These are phyloP conservation scores for Gallinago solitaria DNA, from an alignment of 2,797 vertebrate species.

Conservation along the genomic window DNA sequence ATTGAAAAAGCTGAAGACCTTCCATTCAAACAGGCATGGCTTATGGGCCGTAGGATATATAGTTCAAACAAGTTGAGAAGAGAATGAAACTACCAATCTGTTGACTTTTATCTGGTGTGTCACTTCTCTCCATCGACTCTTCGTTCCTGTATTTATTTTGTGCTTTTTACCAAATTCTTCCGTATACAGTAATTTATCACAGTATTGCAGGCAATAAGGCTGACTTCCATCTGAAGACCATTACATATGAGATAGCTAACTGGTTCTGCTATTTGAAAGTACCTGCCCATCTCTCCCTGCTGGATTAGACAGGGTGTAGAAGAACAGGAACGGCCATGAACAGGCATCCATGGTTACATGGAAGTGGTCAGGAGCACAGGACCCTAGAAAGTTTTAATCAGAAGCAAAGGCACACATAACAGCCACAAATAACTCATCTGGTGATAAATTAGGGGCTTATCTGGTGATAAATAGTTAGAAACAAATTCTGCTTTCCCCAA, in stretches of 20 bases:
- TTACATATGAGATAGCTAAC: not conserved
- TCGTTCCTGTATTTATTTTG: not conserved
- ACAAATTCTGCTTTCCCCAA: not conserved
- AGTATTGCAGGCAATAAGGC: not conserved
- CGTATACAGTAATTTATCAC: not conserved
- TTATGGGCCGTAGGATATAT: fast-evolving
- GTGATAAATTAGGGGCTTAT: not conserved
- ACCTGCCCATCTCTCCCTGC: not conserved
- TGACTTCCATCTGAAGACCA: not conserved
- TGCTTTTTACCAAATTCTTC: not conserved
- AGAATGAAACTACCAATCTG: not conserved
- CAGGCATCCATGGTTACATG: not conserved
- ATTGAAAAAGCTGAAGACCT: not conserved
- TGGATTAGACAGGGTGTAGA: not conserved
- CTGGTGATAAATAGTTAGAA: not conserved
- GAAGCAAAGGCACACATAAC: not conserved
- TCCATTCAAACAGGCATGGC: fast-evolving
- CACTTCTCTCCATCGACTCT: not conserved
- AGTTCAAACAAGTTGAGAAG: not conserved
- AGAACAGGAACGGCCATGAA: not conserved
- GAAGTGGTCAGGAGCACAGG: not conserved
- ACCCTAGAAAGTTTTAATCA: not conserved
- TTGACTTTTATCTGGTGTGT: not conserved
- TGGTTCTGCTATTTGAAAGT: not conserved
- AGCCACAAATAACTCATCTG: not conserved